Percentiles rank a stretch among this genome's conserved stretches.
Evolutionary conservation across 2,113 vertebrate species (phyloP).

Genomic region (Rhinoptilus africanus): DNA sequence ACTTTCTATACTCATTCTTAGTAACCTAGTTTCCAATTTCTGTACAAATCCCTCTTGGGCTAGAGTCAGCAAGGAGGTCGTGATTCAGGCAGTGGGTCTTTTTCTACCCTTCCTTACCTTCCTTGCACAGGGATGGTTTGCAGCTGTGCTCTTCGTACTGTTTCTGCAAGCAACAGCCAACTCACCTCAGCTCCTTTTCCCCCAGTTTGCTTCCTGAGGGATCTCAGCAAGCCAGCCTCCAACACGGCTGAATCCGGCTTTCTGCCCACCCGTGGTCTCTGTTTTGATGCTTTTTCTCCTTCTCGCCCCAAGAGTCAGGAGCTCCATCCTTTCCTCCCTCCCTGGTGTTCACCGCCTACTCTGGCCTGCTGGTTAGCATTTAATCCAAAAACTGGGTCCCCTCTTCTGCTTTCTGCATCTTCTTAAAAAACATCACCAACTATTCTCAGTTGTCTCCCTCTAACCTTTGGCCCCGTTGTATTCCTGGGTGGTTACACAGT

Average conservation of each 20-base stretch:
- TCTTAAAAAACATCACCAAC: neutral
- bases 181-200: neutral
- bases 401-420: neutral
- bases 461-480: neutral
- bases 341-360: neutral
- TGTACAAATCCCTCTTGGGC: neutral
- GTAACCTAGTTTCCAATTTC: neutral
- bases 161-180: neutral
- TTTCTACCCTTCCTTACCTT: neutral
- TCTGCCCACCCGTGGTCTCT: neutral
- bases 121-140: neutral
- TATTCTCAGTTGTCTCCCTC: neutral
- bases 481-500: neutral
- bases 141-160: neutral
- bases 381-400: neutral
- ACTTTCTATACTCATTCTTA: neutral
- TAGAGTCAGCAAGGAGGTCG: neutral
- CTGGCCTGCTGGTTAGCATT: neutral
- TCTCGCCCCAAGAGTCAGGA: neutral
- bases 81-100: neutral
- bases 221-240: neutral
- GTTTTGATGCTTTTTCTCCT: neutral
- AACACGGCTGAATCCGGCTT: rapidly evolving
- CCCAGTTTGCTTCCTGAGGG: neutral
- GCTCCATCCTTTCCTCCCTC: neutral